Percentiles rank a stretch among this genome's conserved stretches.
Evolutionary conservation across 1,140 invertebrate species (phyloP).

Genomic region (Phenacoccus solenopsis): DNA sequence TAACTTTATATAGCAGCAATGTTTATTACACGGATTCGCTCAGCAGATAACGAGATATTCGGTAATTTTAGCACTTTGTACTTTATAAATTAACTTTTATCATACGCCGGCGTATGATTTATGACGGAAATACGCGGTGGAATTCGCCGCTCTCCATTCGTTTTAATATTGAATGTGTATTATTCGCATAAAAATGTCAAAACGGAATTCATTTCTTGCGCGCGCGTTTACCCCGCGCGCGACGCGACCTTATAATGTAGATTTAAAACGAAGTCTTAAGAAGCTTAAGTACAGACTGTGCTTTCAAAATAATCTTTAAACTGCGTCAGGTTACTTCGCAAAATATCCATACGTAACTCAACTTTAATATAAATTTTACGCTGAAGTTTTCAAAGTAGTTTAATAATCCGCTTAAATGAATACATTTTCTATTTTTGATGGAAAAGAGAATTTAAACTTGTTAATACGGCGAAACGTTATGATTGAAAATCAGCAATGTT

Average conservation of each 20-base stretch:
- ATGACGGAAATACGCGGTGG: not conserved
- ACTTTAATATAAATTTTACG: slow-evolving; percentile 3
- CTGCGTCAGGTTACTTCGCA: not conserved
- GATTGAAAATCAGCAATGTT: not conserved
- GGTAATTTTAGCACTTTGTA: not conserved
- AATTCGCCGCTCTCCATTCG: not conserved
- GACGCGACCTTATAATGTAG: not conserved
- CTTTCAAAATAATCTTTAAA: slow-evolving; percentile 3
- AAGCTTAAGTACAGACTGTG: not conserved
- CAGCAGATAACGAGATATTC: not conserved
- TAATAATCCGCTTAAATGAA: slow-evolving; percentile 2
- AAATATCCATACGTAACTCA: slow-evolving; percentile 2
- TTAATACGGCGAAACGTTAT: not conserved
- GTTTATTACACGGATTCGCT: not conserved
- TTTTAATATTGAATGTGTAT: too few species aligned
- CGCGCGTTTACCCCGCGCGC: too few species aligned
- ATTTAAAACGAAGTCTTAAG: slow-evolving; percentile 2
- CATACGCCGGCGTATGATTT: not conserved
- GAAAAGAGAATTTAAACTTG: not conserved
- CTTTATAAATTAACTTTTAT: slow-evolving; percentile 4
- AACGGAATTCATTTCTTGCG: not conserved
- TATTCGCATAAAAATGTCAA: slow-evolving; percentile 3
- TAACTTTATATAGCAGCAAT: not conserved
- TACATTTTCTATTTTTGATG: slow-evolving; percentile 3
- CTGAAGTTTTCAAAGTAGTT: not conserved